Evolutionary conservation across 1,140 invertebrate genomes (phyloP), one percentile per base, ranked within the genome.

Genomic region (Aphidius gifuensis): DNA sequence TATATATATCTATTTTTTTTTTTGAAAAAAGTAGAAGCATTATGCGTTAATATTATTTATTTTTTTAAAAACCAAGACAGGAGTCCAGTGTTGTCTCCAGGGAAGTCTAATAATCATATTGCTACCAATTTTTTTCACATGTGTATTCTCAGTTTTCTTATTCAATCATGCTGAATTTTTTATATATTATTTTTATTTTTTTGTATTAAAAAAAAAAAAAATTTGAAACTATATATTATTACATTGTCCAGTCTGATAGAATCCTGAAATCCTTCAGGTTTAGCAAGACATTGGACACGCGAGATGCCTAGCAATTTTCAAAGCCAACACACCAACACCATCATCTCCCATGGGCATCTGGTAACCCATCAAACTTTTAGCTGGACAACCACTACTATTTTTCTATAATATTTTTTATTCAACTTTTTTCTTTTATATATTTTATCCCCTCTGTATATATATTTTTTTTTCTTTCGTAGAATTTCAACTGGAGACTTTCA

Each of bases 221-320:
- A 44, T 11, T 44, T 3, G 43, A 4, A 7, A 44, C 9, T 5
- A 8, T 42, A 50, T 21, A 58, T 58, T 67, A 80, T 81, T 81
- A 74, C 77, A 81, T 81, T 81, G 79, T 80, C 77, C 78, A 74
- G 78, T 80, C 80, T 80, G 77, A 81, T 80, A 79, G 78, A 80
- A 81, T 80, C 78, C 74, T 68, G 74, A 81, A 81, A 81, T 81
- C 78, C 78, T 80, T 81, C 73, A 78, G 74, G 69, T 75, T 66
- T 70, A 64, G 23, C 4, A 64, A 61, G 60, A 55, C 64, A 68
- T 65, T 64, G 58, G 62, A 67, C 62, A 69, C 67, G 72, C 73
- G 72, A 69, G 72, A 71, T 79, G 74, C 74, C 74, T 73, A 72
- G 75, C 75, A 81, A 79, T 77, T 74, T 64, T 32, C 23, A 32